Evolutionary conservation across 2,797 vertebrate species (phyloP), one percentile per base, ranked within the genome.

Genomic region (Chromis chromis): DNA sequence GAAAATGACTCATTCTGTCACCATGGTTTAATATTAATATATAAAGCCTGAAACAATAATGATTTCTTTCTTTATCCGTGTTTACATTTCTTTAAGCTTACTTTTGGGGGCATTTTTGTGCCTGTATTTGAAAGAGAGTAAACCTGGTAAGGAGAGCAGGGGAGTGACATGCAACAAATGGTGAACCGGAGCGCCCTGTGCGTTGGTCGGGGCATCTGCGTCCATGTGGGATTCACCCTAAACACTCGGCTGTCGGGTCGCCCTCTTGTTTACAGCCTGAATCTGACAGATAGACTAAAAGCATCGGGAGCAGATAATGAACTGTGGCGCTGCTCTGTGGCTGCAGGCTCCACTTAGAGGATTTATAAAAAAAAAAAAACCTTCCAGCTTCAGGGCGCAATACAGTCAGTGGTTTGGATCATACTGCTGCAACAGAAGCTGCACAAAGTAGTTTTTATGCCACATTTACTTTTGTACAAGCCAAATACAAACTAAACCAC

Each of bases 1-100:
- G 1, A 65, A 60, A 59, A 39, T 61, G 49, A 86, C 21, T 79
- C 58, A 82, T 27, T 52, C 8, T 63, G n/a, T 42, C 27, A 53
- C 28, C 4, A 3, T 61, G 21, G 7, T 64, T 40, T 63, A 0
- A 72, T 65, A 11, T 53, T 33, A 53, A 61, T 28, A 4, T 14
- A 25, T 12, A n/a, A 19, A 55, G 12, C 14, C 14, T 56, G 25
- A 4, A 16, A 12, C 13, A 49, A 9, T 46, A 7, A 16, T 59
- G 1, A 52, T 22, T n/a, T 10, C 16, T 17, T 42, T 42, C 14
- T 42, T 4, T 8, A 31, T 1, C 31, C 31, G 9, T 31, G 31
- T 31, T 31, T 31, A 9, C 31, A 31, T 31, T 31, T 42, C 33
- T 36, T 36, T 36, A 36, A 12, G 10, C 2, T 36, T 36, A 0